Conservation (phyloP, 2,797 vertebrate genomes). For the Crypturellus tataupa region DNA sequence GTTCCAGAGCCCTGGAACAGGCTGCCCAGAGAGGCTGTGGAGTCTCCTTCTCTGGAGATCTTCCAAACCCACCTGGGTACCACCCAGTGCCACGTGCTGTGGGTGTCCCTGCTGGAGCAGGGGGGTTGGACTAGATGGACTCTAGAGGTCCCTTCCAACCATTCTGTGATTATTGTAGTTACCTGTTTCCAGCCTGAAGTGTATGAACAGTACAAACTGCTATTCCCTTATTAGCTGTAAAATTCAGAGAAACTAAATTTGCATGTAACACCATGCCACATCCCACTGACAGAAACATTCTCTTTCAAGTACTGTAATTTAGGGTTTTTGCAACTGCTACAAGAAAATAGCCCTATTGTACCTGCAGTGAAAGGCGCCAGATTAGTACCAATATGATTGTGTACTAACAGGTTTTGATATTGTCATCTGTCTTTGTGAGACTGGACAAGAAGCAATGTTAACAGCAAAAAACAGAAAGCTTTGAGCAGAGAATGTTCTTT, state of each 20-base stretch:
- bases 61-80: too few species aligned
- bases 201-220: background rate
- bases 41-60: too few species aligned
- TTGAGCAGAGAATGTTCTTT: rapidly evolving
- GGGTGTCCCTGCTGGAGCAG: too few species aligned
- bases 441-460: background rate
- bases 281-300: background rate
- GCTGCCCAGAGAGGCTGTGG: too few species aligned
- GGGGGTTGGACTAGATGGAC: too few species aligned
- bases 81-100: too few species aligned
- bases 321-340: background rate
- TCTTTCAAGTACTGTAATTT: background rate
- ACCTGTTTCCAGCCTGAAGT: background rate
- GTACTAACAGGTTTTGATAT: background rate
- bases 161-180: background rate
- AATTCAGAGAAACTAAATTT: background rate
- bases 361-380: background rate
- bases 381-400: background rate
- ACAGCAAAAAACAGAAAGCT: background rate
- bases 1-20: too few species aligned
- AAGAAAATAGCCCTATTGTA: background rate
- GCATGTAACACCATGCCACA: background rate
- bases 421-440: background rate
- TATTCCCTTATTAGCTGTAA: background rate
- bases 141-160: too few species aligned